Evolutionary conservation across 2,113 vertebrate genomes (phyloP), one percentile per base, ranked within the genome.

Genomic region (Hippocampus mohnikei): DNA sequence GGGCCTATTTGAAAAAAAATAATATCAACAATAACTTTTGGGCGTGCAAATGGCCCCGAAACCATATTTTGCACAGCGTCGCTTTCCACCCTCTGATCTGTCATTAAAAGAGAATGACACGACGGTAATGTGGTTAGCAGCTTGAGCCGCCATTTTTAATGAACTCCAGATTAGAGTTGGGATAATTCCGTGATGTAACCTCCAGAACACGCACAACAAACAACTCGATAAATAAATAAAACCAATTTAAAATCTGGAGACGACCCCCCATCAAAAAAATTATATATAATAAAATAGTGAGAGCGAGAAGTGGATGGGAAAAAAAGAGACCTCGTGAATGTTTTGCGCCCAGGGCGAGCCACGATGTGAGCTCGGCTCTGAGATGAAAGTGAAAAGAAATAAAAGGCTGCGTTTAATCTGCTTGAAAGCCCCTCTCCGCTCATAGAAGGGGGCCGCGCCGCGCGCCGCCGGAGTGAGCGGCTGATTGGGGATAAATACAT

Each of bases 371-470:
- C 94, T 84, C 75, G 92, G 94, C 95, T 95, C 94, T 94, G 94
- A 98, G 96, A 98, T 98, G 96, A 98, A 98, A 98, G 96, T 95
- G 93, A 94, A 94, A 93, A 94, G 93, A 95, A 98, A 97, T 96
- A 96, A 98, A 93, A 95, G 94, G 93, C 95, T 95, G 92, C 92
- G 94, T 96, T 98, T 98, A 98, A 98, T 98, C 96, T 95, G 95
- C 93, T 93, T 95, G 96, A 95, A 95, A 95, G 93, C 92, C 87
- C 92, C 94, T 96, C 86, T 96, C 94, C 94, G 94, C 94, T 95
- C 46, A 56, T 56, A n/a, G 12, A 92, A 60, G 93, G 92, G 93
- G 94, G 94, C 94, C 94, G 94, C 91, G 94, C 95, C 93, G 92
- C 91, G 91, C 93, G 95, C 94, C 94, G 94, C 86, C 88, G 91